A percentile compares a stretch with the other conserved stretches of the same genome.
Conservation (phyloP, 2,888 invertebrate genomes). For the Ophion ellenae region DNA sequence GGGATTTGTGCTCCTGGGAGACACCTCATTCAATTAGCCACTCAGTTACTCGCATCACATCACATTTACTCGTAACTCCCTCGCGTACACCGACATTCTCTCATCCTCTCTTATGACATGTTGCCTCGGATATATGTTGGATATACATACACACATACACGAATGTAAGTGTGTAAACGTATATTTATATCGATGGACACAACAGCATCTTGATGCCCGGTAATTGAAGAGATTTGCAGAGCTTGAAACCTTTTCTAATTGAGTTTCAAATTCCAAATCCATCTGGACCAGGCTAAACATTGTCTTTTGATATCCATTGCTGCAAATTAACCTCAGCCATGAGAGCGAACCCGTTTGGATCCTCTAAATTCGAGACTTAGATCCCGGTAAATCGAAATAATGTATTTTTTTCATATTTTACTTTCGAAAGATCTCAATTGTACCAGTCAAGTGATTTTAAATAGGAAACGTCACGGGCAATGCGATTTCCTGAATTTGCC, state of each 20-base stretch:
- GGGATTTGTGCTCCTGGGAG: constrained; percentile 81
- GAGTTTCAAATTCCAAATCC: too few species aligned
- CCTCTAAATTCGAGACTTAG: too few species aligned
- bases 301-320: too few species aligned
- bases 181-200: background rate
- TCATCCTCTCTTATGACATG: constrained; percentile 48
- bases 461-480: too few species aligned
- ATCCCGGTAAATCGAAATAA: too few species aligned
- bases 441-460: too few species aligned
- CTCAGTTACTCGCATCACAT: constrained; percentile 83
- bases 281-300: too few species aligned
- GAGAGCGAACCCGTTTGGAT: too few species aligned
- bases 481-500: too few species aligned
- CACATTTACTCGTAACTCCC: constrained; percentile 76
- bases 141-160: background rate
- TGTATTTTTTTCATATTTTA: too few species aligned
- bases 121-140: constrained; percentile 41
- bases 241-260: background rate
- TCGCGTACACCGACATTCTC: constrained; percentile 63
- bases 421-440: too few species aligned
- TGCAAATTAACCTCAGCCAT: too few species aligned
- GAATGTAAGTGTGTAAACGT: background rate
- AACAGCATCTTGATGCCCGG: background rate
- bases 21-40: constrained; percentile 83
- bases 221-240: background rate